phyloP scores from a whole-genome alignment of 2,888 invertebrate genomes.

The Adelphocoris suturalis region DNA sequence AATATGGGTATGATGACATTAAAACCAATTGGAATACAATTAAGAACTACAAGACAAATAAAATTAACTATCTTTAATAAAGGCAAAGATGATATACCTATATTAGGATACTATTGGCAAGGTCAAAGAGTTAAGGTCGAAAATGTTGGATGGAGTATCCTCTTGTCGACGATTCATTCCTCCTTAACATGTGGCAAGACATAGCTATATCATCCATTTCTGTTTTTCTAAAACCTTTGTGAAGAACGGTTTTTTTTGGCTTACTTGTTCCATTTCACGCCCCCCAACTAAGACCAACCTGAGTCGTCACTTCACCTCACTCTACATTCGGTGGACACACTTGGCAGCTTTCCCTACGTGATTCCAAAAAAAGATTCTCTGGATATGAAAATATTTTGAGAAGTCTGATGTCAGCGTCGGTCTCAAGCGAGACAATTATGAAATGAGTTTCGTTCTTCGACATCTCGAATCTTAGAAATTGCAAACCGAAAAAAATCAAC shows the following conservation, averaged over 20 bases:
- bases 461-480: neutral
- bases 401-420: neutral
- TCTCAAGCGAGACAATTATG: neutral
- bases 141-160: too few relatives aligned
- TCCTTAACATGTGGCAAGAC: too few relatives aligned
- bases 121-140: too few relatives aligned
- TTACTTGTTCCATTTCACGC: neutral
- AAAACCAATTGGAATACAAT: too few relatives aligned
- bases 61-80: too few relatives aligned
- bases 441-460: neutral
- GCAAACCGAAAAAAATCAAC: too few relatives aligned
- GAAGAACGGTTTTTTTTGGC: neutral
- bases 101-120: too few relatives aligned
- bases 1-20: too few relatives aligned
- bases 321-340: constrained; percentile 17
- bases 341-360: constrained; percentile 43
- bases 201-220: too few relatives aligned
- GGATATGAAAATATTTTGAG: constrained; percentile 39
- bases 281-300: neutral
- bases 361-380: constrained; percentile 49
- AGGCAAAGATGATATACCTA: too few relatives aligned
- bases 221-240: neutral
- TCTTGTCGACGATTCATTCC: too few relatives aligned
- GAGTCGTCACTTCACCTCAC: neutral
- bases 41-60: too few relatives aligned